Base-by-base conservation (phyloP, 2,113 vertebrate species). In the Bagarius yarrelli region DNA sequence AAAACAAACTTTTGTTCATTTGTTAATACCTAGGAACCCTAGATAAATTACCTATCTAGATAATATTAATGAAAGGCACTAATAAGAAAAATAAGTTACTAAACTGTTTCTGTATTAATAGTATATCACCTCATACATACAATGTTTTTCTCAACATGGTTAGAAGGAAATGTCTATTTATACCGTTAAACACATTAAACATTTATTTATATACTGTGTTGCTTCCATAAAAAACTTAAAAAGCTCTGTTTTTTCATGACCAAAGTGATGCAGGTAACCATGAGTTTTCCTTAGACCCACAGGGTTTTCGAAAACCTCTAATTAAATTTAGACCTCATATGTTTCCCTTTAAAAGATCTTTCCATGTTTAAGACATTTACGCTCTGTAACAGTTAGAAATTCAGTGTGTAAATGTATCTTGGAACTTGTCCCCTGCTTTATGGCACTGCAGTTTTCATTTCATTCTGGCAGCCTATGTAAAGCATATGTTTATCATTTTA, bases 251-350 rank as follows among this genome's bases (percentile, higher is more conserved):
- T 40, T n/a, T 19, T 32, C 25, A 60, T 52, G 73, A 21, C 25
- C 56, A 47, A 15, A 50, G 23, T 81, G 61, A 59, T 44, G 63
- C 15, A 67, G 53, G 72, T 25, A 63, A 81, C 50, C 69, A 53
- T 13, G 30, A 77, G 83, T 85, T 83, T 83, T 71, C 74, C 81
- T 69, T 23, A 76, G 75, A 64, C 64, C 47, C 74, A 63, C 67
- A 79, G 80, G 76, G 70, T 23, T 61, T 64, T 74, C 40, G 50
- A 72, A 80, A 86, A 86, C 78, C 78, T 81, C 73, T 85, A 85
- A 86, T 86, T 77, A 81, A 86, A 85, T 86, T 82, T 86, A 60
- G 76, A 56, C 76, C 71, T 69, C 85, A 85, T 87, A 78, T 86
- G 83, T 86, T 83, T 84, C 82, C 60, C 76, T 86, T 86, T 87